Evolutionary conservation across 2,113 vertebrate species (phyloP).

Genomic region (Psilopogon haemacephalus): DNA sequence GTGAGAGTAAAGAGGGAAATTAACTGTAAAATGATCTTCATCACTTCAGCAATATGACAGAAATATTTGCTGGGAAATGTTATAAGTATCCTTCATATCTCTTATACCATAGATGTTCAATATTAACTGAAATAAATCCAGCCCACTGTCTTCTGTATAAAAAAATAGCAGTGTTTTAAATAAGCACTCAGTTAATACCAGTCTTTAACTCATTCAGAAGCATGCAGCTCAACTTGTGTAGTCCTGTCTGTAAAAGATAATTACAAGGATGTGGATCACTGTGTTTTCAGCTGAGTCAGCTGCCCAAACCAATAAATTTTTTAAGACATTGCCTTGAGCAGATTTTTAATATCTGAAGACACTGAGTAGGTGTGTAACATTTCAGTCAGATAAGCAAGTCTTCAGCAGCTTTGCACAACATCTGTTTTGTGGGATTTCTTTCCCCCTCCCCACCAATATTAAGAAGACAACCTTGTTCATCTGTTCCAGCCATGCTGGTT

Average conservation of each 20-base stretch:
- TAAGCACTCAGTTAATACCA: neutral
- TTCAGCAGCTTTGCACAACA: neutral
- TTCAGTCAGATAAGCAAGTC: neutral
- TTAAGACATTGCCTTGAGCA: neutral
- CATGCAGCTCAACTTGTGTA: neutral
- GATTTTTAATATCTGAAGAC: neutral
- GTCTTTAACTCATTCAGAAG: neutral
- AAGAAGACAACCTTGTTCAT: neutral
- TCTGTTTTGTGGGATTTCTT: neutral
- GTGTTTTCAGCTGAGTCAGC: neutral
- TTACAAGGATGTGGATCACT: neutral
- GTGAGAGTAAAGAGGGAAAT: neutral
- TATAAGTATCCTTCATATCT: neutral
- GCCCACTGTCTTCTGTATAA: neutral
- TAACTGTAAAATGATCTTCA: neutral
- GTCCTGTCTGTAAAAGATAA: neutral
- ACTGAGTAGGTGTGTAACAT: neutral
- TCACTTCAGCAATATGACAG: neutral
- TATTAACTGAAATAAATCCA: neutral
- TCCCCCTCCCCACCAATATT: fast-evolving
- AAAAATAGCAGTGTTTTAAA: slow-evolving; percentile 6
- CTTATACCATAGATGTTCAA: neutral
- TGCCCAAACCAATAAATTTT: neutral
- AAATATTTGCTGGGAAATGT: neutral
- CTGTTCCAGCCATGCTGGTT: neutral